Conservation (phyloP, 2,888 invertebrate genomes). For the Phalera bucephala region DNA sequence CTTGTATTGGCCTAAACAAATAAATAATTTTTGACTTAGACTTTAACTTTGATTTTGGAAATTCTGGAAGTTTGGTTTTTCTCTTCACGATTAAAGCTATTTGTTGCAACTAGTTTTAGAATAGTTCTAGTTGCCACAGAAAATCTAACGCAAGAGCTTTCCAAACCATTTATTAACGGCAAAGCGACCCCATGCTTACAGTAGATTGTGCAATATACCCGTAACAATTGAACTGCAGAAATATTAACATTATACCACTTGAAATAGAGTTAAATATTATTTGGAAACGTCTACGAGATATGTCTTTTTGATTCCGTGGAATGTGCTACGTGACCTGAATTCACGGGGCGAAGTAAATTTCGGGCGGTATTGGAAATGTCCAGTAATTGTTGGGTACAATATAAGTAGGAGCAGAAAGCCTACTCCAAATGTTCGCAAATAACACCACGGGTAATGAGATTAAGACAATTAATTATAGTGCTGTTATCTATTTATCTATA, state of each 20-base stretch:
- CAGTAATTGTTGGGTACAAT: conserved; percentile 17
- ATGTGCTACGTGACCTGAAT: conserved; percentile 30
- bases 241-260: conserved; percentile 1
- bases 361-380: conserved; percentile 22
- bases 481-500: too few relatives aligned
- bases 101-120: too few relatives aligned
- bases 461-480: too few relatives aligned
- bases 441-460: too few relatives aligned
- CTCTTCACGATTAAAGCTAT: too few relatives aligned
- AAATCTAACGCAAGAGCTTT: conserved; percentile 11
- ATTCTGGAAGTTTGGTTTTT: too few relatives aligned
- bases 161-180: conserved; percentile 13
- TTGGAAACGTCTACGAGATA: conserved; percentile 7
- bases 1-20: too few relatives aligned
- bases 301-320: conserved; percentile 14
- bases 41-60: too few relatives aligned
- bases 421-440: too few relatives aligned
- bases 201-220: conserved; percentile 1
- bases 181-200: conserved; percentile 10
- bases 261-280: conserved; percentile 9
- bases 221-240: conserved; percentile 1
- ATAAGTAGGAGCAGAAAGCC: too few relatives aligned
- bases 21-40: too few relatives aligned
- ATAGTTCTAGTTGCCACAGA: conserved; percentile 2
- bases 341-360: conserved; percentile 17